These are phyloP conservation scores for Ptilonorhynchus violaceus DNA, from an alignment of 2,113 vertebrate species.

Conservation along the genomic window DNA sequence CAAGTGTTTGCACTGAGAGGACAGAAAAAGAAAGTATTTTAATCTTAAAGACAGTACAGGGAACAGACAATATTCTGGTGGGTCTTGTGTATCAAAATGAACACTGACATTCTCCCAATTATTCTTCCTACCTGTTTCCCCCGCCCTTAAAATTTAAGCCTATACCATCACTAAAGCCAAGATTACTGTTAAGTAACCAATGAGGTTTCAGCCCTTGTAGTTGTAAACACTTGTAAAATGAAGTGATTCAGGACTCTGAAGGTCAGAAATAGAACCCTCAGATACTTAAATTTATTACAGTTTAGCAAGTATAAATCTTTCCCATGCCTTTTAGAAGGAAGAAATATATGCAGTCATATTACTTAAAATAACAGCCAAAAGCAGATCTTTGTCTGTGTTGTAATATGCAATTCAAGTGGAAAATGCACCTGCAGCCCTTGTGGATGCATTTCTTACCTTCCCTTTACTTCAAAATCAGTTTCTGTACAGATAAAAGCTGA, in stretches of 20 bases:
- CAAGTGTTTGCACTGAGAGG: not conserved
- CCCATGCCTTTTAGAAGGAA: not conserved
- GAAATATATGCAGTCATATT: not conserved
- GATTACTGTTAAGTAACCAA: not conserved
- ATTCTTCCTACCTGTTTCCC: not conserved
- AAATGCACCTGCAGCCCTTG: not conserved
- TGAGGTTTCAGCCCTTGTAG: not conserved
- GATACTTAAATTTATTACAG: not conserved
- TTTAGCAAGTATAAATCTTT: not conserved
- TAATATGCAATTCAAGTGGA: not conserved
- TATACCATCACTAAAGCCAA: not conserved
- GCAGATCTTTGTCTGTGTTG: not conserved
- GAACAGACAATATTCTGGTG: not conserved
- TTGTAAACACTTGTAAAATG: not conserved
- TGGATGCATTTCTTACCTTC: not conserved
- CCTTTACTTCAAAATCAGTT: not conserved
- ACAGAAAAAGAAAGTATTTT: not conserved
- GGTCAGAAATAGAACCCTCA: not conserved
- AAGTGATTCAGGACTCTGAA: not conserved
- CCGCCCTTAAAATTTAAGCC: not conserved
- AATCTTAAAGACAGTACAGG: not conserved
- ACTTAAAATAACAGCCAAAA: not conserved
- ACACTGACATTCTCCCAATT: not conserved
- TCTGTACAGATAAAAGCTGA: not conserved
- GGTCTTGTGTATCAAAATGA: not conserved